Conservation (phyloP, 2,113 vertebrate species). For the Sebastes schlegelii region DNA sequence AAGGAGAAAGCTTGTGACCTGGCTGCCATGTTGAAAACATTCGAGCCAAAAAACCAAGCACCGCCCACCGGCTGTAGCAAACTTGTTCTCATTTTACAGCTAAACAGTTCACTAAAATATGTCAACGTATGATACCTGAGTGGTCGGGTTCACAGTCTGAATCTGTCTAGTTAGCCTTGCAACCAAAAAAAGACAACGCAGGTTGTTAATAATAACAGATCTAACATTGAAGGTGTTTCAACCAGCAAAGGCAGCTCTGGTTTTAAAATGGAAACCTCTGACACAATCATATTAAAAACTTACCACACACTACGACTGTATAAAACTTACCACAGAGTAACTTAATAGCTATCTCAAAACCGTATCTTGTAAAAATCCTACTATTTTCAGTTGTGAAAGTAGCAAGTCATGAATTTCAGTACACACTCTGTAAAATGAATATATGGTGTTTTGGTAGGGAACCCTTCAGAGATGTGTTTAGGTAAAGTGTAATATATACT, state of each 20-base stretch:
- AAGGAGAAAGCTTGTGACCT: no score
- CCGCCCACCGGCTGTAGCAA: no score
- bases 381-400: conserved; percentile 12
- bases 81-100: no score
- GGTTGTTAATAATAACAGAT: background rate
- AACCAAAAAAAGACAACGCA: background rate
- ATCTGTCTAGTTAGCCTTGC: background rate
- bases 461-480: conserved; percentile 37
- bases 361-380: conserved; percentile 8
- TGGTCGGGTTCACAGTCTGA: background rate
- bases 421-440: conserved; percentile 18
- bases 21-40: no score
- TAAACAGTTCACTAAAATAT: no score
- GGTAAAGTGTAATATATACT: conserved; percentile 14
- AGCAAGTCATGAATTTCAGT: conserved; percentile 16
- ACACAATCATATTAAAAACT: conserved; percentile 17
- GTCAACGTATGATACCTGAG: background rate
- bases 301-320: background rate
- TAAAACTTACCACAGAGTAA: conserved; percentile 22
- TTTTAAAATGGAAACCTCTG: background rate
- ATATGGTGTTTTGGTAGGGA: conserved; percentile 4
- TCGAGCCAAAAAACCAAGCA: no score
- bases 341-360: conserved; percentile 17
- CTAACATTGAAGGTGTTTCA: background rate
- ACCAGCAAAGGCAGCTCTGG: background rate